Evolutionary conservation across 1,140 invertebrate species (phyloP), one percentile per base, ranked within the genome.

Genomic region (Papilio helenus): DNA sequence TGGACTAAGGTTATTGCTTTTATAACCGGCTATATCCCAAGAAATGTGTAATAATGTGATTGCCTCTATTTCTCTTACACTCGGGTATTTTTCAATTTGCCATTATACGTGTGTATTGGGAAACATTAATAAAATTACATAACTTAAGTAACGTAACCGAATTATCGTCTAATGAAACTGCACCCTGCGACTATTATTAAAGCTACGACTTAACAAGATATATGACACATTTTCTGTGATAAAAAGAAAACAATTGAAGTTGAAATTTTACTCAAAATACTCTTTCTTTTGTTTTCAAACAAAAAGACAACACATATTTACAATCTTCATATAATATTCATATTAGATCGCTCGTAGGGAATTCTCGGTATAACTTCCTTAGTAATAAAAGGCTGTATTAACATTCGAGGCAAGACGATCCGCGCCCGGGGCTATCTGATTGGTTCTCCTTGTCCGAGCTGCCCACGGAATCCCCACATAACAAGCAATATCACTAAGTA

Each of bases 371-470:
- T 18, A 65, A 42, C 29, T 34, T 78, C 73, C 76, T 55, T 76
- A 76, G 87, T 87, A 89, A 90, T 92, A 92, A 91, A 91, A 90
- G 82, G 81, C 83, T 82, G 73, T 81, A 91, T 91, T 91, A 92
- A 90, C 86, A 92, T 90, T 89, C 87, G 81, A 80, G 73, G 82
- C 84, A 85, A 77, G 68, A 46, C 80, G 74, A 80, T 84, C 89
- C 89, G 89, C 85, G 90, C 90, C 90, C 46, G 39, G 20, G 87
- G 90, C 78, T 39, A 49, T 80, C 82, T 83, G 81, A 85, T 84
- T 87, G 85, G 81, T 82, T 83, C 68, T 73, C 80, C 51, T 80
- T 79, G 77, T 51, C 61, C 80, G 51, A 55, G 51, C 51, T 79
- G 81, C 82, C 72, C 77, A 79, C 58, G 72, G 58, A 51, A 55